These are phyloP conservation scores for Pipistrellus nathusii DNA, from an alignment of 2,797 vertebrate species.

Conservation along the genomic window DNA sequence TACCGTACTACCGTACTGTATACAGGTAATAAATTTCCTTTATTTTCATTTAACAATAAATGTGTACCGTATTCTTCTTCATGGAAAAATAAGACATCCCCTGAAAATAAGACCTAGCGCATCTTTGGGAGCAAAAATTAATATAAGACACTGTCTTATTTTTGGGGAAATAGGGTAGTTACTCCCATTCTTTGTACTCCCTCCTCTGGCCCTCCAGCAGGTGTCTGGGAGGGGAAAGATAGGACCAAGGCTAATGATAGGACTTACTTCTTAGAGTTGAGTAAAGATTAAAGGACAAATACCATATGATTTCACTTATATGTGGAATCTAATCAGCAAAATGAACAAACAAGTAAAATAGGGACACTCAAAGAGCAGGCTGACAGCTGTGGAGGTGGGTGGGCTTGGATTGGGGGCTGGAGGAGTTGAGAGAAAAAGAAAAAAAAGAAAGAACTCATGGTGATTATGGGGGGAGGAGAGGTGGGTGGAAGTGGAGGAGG, in stretches of 20 bases:
- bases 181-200: background rate
- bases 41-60: no score
- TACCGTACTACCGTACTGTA: no score
- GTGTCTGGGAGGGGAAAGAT: background rate
- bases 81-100: no score
- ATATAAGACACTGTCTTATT: no score
- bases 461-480: background rate
- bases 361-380: background rate
- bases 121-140: no score
- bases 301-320: background rate
- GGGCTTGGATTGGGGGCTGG: background rate
- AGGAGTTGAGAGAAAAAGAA: background rate
- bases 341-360: background rate
- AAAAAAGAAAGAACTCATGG: background rate
- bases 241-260: background rate
- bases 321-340: background rate
- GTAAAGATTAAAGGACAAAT: conserved; percentile 3
- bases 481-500: background rate
- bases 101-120: no score
- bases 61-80: no score
- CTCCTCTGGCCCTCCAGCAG: background rate
- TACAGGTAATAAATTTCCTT: no score
- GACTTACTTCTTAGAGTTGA: conserved; percentile 29
- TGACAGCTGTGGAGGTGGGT: background rate
- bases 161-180: background rate